Percentiles rank a stretch among this genome's conserved stretches.
Evolutionary conservation across 2,888 invertebrate genomes (phyloP).

Genomic region (Agonum fuliginosum): DNA sequence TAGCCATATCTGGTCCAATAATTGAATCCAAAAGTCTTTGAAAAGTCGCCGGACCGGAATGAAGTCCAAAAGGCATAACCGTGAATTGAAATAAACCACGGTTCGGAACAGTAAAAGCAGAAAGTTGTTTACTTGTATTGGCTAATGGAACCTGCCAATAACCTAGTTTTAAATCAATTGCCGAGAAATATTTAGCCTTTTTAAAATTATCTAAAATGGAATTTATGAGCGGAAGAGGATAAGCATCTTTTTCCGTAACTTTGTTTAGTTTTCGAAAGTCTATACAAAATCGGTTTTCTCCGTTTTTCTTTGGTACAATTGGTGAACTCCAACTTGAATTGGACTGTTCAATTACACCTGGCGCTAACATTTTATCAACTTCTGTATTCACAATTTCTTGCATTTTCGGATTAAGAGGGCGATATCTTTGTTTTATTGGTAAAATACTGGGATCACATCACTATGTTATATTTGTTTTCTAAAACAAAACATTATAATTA

Average conservation of each 20-base stretch:
- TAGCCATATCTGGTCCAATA: slow-evolving; percentile 60
- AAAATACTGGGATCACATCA: too few species aligned
- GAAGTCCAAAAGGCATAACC: slow-evolving; percentile 60
- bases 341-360: neutral
- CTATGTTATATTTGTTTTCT: too few species aligned
- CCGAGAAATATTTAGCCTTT: neutral
- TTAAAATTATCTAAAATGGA: neutral
- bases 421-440: neutral
- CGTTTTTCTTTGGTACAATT: neutral
- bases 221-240: too few species aligned
- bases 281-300: too few species aligned
- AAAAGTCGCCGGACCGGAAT: slow-evolving; percentile 61
- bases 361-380: neutral
- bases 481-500: too few species aligned
- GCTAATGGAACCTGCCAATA: neutral
- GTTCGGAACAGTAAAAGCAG: neutral
- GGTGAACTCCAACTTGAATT: neutral
- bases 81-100: neutral
- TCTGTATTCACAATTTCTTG: neutral
- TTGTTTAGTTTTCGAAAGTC: too few species aligned
- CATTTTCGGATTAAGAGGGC: neutral
- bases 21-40: slow-evolving; percentile 61
- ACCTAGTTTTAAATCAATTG: neutral
- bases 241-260: too few species aligned
- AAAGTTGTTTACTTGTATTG: neutral